Base-by-base conservation (phyloP, 1,140 invertebrate species). In the Drosophila sulfurigaster region DNA sequence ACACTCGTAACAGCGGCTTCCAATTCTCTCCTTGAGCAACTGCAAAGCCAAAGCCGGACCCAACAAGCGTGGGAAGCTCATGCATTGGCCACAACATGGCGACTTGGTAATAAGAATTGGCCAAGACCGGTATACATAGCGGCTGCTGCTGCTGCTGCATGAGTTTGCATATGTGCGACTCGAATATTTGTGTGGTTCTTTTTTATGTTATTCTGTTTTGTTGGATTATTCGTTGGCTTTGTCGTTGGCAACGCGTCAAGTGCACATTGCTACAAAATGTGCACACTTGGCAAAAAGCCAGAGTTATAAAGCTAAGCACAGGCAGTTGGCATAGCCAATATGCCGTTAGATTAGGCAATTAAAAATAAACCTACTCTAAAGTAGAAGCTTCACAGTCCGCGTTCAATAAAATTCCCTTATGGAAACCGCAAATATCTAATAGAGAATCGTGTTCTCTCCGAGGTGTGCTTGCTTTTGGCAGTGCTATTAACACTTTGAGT, bases 11-110 rank as follows among this genome's bases (percentile, higher is more conserved):
- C 8, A 5, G 41, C 20, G 51, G 51, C 51, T 45, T 45, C 63
- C 56, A 30, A 38, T 66, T 72, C 62, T 49, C 45, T 38, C 16
- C 38, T 59, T 45, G 56, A 74, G 41, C 71, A 68, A 56, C 71
- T 59, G 70, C 70, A 62, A 38, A 59, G 45, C 20, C 10, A n/a
- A 10, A 28, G 48, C 45, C 30, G 49, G 8, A 32, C 30, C 15
- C 45, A 52, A 35, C 49, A 43, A 75, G 72, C 72, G 72, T 75
- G 72, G 72, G 72, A 75, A 75, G 63, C 51, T 16, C 32, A 48
- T 38, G 57, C 30, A 20, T 54, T 30, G 48, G 46, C 60, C 38
- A 32, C 51, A 25, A 25, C 20, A 25, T 54, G 30, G 51, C 5
- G 15, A 28, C 20, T 51, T 54, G 51, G 51, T n/a, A 25, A 60